phyloP scores from a whole-genome alignment of 2,888 invertebrate species.

The Pachycephus smyrnensis region DNA sequence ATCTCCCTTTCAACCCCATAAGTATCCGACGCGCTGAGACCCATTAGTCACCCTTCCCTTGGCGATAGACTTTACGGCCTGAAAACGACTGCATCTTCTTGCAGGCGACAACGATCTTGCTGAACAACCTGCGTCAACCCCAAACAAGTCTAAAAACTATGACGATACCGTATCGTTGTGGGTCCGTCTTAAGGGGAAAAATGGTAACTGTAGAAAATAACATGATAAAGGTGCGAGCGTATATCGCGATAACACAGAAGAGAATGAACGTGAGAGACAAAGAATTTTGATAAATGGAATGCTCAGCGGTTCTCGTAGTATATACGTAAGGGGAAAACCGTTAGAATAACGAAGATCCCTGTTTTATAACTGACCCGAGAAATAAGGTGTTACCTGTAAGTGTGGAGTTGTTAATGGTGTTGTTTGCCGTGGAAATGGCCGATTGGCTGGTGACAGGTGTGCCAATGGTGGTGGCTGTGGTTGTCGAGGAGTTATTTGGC shows the following conservation, averaged over 20 bases:
- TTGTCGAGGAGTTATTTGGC: slow-evolving; percentile 63
- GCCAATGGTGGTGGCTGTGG: slow-evolving; percentile 59
- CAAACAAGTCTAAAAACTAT: neutral
- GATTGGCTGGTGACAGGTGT: slow-evolving; percentile 65
- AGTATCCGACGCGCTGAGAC: neutral
- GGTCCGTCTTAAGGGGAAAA: neutral
- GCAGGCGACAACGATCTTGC: neutral
- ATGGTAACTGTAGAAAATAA: neutral
- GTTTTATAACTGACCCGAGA: slow-evolving; percentile 44
- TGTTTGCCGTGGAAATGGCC: slow-evolving; percentile 65
- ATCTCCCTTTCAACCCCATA: slow-evolving; percentile 5
- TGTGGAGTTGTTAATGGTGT: slow-evolving; percentile 65
- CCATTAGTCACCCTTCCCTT: neutral
- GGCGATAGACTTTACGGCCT: neutral
- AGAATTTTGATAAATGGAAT: neutral
- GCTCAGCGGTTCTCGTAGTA: neutral
- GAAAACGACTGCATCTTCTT: neutral
- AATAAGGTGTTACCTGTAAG: slow-evolving; percentile 64
- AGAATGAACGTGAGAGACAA: neutral
- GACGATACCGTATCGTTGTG: neutral
- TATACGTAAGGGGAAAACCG: neutral
- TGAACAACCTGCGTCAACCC: neutral
- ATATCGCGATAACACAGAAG: neutral
- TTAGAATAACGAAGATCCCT: neutral
- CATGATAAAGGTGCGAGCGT: neutral